phyloP scores from a whole-genome alignment of 1,140 invertebrate species.

The Saccostrea cuccullata region DNA sequence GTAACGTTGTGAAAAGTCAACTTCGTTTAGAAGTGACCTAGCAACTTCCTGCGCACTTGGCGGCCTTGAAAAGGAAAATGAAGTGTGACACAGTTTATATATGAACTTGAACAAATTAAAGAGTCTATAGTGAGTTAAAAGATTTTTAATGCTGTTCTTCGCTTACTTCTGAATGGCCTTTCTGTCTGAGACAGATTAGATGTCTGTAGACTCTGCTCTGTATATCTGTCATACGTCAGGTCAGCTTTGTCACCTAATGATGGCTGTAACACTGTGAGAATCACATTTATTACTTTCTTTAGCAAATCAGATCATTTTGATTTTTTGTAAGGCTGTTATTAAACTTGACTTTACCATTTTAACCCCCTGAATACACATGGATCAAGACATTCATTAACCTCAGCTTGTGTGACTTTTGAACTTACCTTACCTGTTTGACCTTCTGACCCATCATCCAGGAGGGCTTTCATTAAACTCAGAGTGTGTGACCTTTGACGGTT shows the following conservation, averaged over 20 bases:
- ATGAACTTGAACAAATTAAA: no score
- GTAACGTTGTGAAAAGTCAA: slow-evolving; percentile 82
- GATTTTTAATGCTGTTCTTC: not conserved
- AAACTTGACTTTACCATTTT: no score
- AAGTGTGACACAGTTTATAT: not conserved
- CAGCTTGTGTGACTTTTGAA: no score
- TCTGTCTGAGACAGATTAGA: slow-evolving; percentile 41
- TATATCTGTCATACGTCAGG: slow-evolving; percentile 47
- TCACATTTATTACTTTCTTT: not conserved
- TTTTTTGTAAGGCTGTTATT: no score
- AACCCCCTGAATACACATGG: no score
- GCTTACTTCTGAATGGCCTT: slow-evolving; percentile 44
- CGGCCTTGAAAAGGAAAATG: slow-evolving; percentile 60
- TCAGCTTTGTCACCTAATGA: slow-evolving; percentile 52
- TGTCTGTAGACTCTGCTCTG: slow-evolving; percentile 42
- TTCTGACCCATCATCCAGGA: slow-evolving; percentile 77
- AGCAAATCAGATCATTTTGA: no score
- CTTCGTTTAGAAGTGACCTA: slow-evolving; percentile 83
- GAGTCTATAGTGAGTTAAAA: no score
- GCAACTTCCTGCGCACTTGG: slow-evolving; percentile 77
- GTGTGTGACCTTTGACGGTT: slow-evolving; percentile 83
- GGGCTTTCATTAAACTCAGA: slow-evolving; percentile 80
- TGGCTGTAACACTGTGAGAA: not conserved
- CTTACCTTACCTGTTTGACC: slow-evolving; percentile 18
- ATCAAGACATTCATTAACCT: no score